Evolutionary conservation across 2,113 vertebrate species (phyloP).

Genomic region (Anhinga rufa): DNA sequence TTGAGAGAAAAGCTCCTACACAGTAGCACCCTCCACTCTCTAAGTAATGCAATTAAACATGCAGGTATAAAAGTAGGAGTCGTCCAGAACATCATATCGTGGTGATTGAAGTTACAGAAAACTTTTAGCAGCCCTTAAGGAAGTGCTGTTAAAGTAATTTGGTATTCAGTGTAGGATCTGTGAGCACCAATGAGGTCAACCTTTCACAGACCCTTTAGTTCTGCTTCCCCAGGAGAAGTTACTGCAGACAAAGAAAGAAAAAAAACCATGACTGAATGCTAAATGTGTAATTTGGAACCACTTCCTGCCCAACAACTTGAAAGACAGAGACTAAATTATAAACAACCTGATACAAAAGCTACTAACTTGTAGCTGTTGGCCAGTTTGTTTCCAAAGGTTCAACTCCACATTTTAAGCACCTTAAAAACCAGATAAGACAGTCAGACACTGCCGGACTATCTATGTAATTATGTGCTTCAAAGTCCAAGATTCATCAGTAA

Average conservation of each 20-base stretch:
- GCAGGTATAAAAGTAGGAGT: background rate
- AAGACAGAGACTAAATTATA: background rate
- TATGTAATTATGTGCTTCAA: background rate
- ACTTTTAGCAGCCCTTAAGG: background rate
- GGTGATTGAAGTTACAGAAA: background rate
- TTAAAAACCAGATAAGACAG: background rate
- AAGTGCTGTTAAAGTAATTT: background rate
- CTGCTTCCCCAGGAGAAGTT: background rate
- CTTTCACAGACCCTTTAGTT: background rate
- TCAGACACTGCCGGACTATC: background rate
- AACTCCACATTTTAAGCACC: background rate
- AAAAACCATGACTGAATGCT: background rate
- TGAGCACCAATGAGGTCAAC: background rate
- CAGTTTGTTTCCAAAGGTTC: background rate
- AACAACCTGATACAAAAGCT: background rate
- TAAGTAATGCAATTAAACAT: background rate
- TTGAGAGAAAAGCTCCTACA: background rate
- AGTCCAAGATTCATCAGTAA: background rate
- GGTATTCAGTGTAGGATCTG: background rate
- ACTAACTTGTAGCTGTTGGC: background rate
- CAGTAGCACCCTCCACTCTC: background rate
- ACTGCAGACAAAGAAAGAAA: background rate
- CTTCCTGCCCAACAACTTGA: background rate
- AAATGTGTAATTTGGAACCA: background rate
- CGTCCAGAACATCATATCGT: background rate